Percentiles rank a stretch among this genome's conserved stretches.
These are phyloP conservation scores for Amphibalanus amphitrite DNA, from an alignment of 1,140 invertebrate genomes.

Conservation along the genomic window DNA sequence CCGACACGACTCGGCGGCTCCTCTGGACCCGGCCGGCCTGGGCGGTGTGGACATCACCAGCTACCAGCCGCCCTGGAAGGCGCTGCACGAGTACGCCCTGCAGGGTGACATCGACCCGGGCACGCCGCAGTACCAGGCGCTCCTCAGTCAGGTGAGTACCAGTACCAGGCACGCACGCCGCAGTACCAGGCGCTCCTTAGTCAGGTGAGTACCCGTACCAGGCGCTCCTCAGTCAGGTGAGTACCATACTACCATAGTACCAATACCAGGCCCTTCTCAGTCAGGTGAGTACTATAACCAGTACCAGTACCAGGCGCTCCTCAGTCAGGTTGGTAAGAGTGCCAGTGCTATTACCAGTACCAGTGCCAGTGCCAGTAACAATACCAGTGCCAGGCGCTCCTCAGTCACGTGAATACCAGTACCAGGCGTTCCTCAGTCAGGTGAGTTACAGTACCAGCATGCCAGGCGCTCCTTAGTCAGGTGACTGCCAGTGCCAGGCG, in stretches of 20 bases:
- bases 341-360: too few relatives aligned
- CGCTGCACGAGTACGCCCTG: conserved; percentile 82
- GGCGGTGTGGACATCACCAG: conserved; percentile 65
- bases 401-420: too few relatives aligned
- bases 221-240: conserved; percentile 84
- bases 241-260: too few relatives aligned
- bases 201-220: conserved; percentile 82
- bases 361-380: too few relatives aligned
- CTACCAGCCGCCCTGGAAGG: conserved; percentile 95
- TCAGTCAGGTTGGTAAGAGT: too few relatives aligned
- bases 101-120: conserved; percentile 75
- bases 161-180: too few relatives aligned
- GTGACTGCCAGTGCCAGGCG: too few relatives aligned
- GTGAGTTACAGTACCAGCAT: too few relatives aligned
- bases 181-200: conserved; percentile 92
- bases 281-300: conserved; percentile 42
- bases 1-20: conserved; percentile 16
- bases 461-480: too few relatives aligned
- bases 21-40: conserved; percentile 16
- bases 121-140: conserved; percentile 81
- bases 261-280: conserved; percentile 92
- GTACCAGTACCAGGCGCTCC: too few relatives aligned
- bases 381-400: too few relatives aligned
- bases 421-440: too few relatives aligned
- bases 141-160: conserved; percentile 84